phyloP scores from a whole-genome alignment of 2,888 invertebrate genomes.

The Mantis religiosa region DNA sequence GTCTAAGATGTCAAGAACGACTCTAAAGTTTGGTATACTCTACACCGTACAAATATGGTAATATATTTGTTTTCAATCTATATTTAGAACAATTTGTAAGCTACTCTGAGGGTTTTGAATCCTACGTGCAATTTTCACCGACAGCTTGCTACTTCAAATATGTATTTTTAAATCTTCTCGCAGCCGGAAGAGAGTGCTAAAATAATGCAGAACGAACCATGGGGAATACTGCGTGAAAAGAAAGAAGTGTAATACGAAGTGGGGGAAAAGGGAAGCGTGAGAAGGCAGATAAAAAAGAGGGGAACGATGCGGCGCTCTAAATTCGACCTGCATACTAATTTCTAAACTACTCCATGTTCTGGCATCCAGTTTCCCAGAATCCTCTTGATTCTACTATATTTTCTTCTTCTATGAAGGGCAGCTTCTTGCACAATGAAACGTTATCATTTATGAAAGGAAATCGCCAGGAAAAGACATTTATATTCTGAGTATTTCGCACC shows the following conservation, averaged over 20 bases:
- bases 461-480: too few relatives aligned
- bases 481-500: too few relatives aligned
- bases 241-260: not conserved
- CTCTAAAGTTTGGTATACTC: too few relatives aligned
- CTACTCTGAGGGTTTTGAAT: not conserved
- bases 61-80: too few relatives aligned
- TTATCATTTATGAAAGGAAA: too few relatives aligned
- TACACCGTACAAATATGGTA: too few relatives aligned
- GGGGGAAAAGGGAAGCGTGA: not conserved
- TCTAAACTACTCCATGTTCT: not conserved
- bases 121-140: not conserved
- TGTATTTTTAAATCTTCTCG: not conserved
- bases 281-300: not conserved
- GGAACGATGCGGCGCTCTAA: not conserved
- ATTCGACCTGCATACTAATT: not conserved
- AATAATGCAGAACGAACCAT: not conserved
- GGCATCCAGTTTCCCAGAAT: not conserved
- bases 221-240: not conserved
- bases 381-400: not conserved
- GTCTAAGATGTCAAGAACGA: too few relatives aligned
- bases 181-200: not conserved
- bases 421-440: too few relatives aligned
- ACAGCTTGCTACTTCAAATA: not conserved
- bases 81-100: not conserved
- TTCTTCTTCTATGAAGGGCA: too few relatives aligned